A percentile compares a stretch with the other conserved stretches of the same genome.
Evolutionary conservation across 2,113 vertebrate species (phyloP).

Genomic region (human): GRCh38 chrX:120796501-120797000

Average conservation of each 20-base stretch:
- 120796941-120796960: too few species aligned
- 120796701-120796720: background rate
- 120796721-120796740: constrained; percentile 3
- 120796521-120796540: constrained; percentile 50
- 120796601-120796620: background rate
- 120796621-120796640: constrained; percentile 50
- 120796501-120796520: constrained; percentile 23
- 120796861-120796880: background rate
- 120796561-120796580: background rate
- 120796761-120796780: constrained; percentile 43
- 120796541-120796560: constrained; percentile 31
- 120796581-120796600: background rate
- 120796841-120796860: background rate
- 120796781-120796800: background rate
- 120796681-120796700: constrained; percentile 35
- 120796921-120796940: too few species aligned
- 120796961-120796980: background rate
- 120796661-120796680: constrained; percentile 14
- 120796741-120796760: background rate
- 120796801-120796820: background rate
- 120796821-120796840: background rate
- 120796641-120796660: constrained; percentile 36
- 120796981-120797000: too few species aligned
- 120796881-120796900: background rate
- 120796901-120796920: too few species aligned